These are phyloP conservation scores for Lithosia quadra DNA, from an alignment of 2,888 invertebrate species.

Conservation along the genomic window DNA sequence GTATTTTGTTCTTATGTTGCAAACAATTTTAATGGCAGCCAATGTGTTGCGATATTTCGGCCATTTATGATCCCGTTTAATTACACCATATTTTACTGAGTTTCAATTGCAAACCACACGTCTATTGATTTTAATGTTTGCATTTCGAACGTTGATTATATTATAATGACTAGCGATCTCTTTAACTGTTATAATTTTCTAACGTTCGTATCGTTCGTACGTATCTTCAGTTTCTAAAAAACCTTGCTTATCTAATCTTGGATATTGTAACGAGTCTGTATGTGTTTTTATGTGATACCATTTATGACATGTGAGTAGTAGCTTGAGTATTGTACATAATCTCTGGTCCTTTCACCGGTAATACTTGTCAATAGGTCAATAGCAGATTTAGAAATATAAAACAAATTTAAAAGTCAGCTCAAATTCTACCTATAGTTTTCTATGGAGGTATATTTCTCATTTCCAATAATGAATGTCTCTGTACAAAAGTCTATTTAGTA, in stretches of 20 bases:
- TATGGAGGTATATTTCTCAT: not conserved
- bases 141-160: not conserved
- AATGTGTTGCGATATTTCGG: conserved; percentile 13
- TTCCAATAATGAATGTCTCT: not conserved
- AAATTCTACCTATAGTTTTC: too few relatives aligned
- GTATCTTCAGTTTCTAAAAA: too few relatives aligned
- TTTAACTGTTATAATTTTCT: too few relatives aligned
- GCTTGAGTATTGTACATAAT: not conserved
- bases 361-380: too few relatives aligned
- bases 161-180: too few relatives aligned
- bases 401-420: too few relatives aligned
- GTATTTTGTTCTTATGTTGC: conserved; percentile 64
- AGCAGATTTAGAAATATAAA: too few relatives aligned
- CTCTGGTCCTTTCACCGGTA: not conserved
- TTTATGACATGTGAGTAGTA: not conserved
- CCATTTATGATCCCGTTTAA: conserved; percentile 17
- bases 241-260: too few relatives aligned
- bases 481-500: not conserved
- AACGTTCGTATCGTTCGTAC: too few relatives aligned
- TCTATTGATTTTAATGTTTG: not conserved
- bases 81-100: not conserved
- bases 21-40: conserved; percentile 27
- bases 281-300: too few relatives aligned
- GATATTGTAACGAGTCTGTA: too few relatives aligned
- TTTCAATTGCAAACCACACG: not conserved